A percentile compares a stretch with the other conserved stretches of the same genome.
Conservation (phyloP, 2,113 vertebrate species). For the Coturnix japonica region DNA sequence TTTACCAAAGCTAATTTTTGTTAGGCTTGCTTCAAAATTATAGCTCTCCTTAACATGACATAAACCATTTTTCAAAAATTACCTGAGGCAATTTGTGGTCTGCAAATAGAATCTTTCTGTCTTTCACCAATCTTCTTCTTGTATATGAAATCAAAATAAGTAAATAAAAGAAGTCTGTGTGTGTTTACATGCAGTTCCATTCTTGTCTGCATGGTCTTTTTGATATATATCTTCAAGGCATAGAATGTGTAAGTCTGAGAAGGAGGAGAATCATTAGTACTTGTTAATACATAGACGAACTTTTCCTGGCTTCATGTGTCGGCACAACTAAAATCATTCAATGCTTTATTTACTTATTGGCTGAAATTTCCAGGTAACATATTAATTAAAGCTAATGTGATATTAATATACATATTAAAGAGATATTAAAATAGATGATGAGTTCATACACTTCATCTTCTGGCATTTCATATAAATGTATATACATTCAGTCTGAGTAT, state of each 20-base stretch:
- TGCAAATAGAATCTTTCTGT: background rate
- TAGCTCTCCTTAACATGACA: background rate
- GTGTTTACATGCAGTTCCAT: background rate
- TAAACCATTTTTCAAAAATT: background rate
- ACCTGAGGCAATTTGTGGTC: background rate
- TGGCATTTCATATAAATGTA: background rate
- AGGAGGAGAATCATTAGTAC: background rate
- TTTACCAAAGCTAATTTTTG: background rate
- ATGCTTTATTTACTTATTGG: background rate
- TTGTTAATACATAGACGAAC: background rate
- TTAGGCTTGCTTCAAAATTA: background rate
- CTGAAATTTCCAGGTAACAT: background rate
- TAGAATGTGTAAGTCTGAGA: background rate
- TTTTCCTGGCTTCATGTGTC: background rate
- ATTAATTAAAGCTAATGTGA: background rate
- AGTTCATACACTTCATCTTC: background rate
- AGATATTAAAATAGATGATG: accelerated
- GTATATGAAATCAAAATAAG: background rate
- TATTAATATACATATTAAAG: background rate
- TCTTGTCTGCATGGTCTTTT: background rate
- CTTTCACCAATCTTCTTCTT: background rate
- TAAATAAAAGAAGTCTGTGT: background rate
- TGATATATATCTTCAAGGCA: background rate
- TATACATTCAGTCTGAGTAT: too few relatives aligned
- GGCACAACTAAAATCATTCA: accelerated